Evolutionary conservation across 1,140 invertebrate genomes (phyloP).

Genomic region (Oreohelix idahoensis): DNA sequence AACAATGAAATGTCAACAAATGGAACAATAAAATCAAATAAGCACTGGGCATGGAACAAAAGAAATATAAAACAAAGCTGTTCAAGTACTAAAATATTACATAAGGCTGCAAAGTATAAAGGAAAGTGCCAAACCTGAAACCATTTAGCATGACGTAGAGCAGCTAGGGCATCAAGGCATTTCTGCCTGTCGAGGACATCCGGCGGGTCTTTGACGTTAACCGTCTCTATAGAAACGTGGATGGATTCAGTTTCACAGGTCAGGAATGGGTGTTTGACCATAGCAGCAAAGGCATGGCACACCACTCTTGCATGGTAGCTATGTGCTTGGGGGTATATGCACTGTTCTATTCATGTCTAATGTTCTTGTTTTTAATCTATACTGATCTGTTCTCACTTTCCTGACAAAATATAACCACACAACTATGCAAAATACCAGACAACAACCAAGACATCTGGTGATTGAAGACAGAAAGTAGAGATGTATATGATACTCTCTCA

Average conservation of each 20-base stretch:
- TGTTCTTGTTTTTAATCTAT: too few relatives aligned
- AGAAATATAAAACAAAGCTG: not conserved
- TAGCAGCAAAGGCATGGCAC: slow-evolving; percentile 34
- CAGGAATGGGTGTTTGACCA: slow-evolving; percentile 73
- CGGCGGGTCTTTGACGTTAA: slow-evolving; percentile 80
- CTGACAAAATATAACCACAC: too few relatives aligned
- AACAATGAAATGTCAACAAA: slow-evolving; percentile 18
- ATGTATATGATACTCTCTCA: too few relatives aligned
- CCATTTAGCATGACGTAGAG: slow-evolving; percentile 99
- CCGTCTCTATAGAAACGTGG: slow-evolving; percentile 67
- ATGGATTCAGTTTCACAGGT: slow-evolving; percentile 50
- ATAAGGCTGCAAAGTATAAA: slow-evolving; percentile 77
- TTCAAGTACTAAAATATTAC: slow-evolving; percentile 42
- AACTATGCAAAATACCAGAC: too few relatives aligned
- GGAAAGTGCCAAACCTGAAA: slow-evolving; percentile 88
- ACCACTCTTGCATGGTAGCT: slow-evolving; percentile 12
- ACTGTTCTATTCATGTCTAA: not conserved
- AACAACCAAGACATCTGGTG: too few relatives aligned
- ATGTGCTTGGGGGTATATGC: slow-evolving; percentile 33
- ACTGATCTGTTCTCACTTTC: too few relatives aligned
- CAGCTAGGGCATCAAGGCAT: slow-evolving; percentile 99
- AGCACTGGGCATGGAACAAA: slow-evolving; percentile 14
- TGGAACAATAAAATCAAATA: not conserved
- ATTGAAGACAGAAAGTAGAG: too few relatives aligned
- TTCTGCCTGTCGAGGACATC: slow-evolving; percentile 97